These are phyloP conservation scores for Asbolus verrucosus DNA, from an alignment of 1,140 invertebrate species.

Conservation along the genomic window DNA sequence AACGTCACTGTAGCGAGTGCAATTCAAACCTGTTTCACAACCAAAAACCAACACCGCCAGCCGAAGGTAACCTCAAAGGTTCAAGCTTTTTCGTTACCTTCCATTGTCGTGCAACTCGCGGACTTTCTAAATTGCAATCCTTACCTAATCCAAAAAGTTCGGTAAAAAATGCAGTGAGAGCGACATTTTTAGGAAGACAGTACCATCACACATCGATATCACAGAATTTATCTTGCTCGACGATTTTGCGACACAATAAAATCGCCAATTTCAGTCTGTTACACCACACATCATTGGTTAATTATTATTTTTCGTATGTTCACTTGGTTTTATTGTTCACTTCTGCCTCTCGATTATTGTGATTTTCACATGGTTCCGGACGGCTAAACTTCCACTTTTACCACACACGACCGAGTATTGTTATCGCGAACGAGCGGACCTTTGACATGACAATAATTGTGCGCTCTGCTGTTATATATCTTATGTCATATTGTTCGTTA, in stretches of 20 bases:
- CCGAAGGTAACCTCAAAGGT: too few relatives aligned
- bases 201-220: conserved; percentile 9
- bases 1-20: too few relatives aligned
- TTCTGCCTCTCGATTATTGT: not conserved
- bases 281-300: too few relatives aligned
- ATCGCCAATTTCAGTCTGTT: too few relatives aligned
- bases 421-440: too few relatives aligned
- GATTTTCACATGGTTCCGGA: too few relatives aligned
- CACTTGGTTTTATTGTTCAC: not conserved
- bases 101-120: not conserved
- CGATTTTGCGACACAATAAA: too few relatives aligned
- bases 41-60: too few relatives aligned
- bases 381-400: not conserved
- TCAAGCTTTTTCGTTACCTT: conserved; percentile 1
- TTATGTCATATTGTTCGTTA: conserved; percentile 17
- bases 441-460: conserved; percentile 18
- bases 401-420: too few relatives aligned
- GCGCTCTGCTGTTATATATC: too few relatives aligned
- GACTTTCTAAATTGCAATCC: not conserved
- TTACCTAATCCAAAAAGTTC: not conserved
- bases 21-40: too few relatives aligned
- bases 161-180: too few relatives aligned
- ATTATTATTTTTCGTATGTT: conserved; percentile 1
- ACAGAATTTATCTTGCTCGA: not conserved
- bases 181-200: conserved; percentile 18